Conservation (phyloP, 2,888 invertebrate species). For the Rhimphoctona megacephalus region DNA sequence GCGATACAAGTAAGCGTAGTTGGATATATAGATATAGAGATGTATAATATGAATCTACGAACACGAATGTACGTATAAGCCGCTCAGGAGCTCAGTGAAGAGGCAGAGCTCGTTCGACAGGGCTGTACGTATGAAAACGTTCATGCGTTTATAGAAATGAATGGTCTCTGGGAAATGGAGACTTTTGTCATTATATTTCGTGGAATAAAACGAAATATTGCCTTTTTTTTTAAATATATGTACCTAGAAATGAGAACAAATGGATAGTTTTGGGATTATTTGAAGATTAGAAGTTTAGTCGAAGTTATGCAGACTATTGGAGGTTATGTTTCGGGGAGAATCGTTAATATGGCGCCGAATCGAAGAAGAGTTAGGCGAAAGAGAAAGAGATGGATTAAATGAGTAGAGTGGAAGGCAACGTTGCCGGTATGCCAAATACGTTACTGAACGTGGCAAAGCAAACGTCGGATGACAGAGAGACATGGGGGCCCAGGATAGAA, state of each 20-base stretch:
- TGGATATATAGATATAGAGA: background rate
- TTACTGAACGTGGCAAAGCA: conserved; percentile 56
- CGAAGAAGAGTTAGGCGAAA: background rate
- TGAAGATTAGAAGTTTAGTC: background rate
- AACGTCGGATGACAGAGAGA: conserved; percentile 65
- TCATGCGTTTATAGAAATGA: background rate
- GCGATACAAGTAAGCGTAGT: background rate
- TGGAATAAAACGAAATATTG: background rate
- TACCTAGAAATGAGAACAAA: no score
- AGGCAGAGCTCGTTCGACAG: conserved; percentile 40
- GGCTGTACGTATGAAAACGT: conserved; percentile 44
- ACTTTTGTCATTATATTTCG: background rate
- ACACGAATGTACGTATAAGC: conserved; percentile 47
- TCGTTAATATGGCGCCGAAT: conserved; percentile 1
- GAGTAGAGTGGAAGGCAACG: conserved; percentile 15
- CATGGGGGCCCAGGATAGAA: conserved; percentile 63
- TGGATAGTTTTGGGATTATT: background rate
- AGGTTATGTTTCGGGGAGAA: background rate
- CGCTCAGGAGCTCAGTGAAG: conserved; percentile 53
- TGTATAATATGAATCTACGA: conserved; percentile 34
- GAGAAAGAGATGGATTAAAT: background rate
- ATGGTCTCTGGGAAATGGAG: background rate
- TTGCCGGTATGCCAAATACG: conserved; percentile 33
- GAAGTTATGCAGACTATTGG: background rate
- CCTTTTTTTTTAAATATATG: no score